A percentile compares a stretch with the other conserved stretches of the same genome.
Conservation (phyloP, 2,797 vertebrate genomes). For the Poecilia gillii region DNA sequence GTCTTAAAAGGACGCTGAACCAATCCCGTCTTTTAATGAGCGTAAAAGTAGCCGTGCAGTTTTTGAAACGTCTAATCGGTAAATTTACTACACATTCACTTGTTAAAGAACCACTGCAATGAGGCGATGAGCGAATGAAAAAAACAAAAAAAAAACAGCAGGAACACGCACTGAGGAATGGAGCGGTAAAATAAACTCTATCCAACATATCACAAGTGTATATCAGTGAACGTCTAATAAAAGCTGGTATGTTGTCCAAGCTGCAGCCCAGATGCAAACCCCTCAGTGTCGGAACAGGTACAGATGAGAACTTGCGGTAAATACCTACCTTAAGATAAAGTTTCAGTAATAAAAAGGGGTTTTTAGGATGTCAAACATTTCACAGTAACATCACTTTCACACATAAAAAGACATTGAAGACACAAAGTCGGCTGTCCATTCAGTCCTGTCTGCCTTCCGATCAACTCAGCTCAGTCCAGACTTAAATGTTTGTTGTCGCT, state of each 20-base stretch:
- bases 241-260: conserved; percentile 56
- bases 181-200: conserved; percentile 2
- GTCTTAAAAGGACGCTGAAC: conserved; percentile 45
- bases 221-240: conserved; percentile 17
- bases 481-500: conserved; percentile 18
- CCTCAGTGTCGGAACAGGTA: conserved; percentile 17
- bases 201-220: conserved; percentile 4
- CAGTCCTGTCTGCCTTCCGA: conserved; percentile 13
- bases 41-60: conserved; percentile 38
- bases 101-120: conserved; percentile 49
- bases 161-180: conserved; percentile 38
- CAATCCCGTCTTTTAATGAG: conserved; percentile 40
- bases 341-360: conserved; percentile 48
- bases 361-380: conserved; percentile 42
- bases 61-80: conserved; percentile 44
- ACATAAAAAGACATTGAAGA: conserved; percentile 46
- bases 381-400: conserved; percentile 66
- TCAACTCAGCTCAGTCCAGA: conserved; percentile 4
- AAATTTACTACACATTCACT: conserved; percentile 68
- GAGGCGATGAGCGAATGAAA: conserved; percentile 44
- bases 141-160: conserved; percentile 30
- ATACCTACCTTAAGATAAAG: conserved; percentile 1
- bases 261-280: conserved; percentile 36
- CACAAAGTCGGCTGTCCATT: conserved; percentile 22
- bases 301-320: conserved; percentile 20